Evolutionary conservation across 2,797 vertebrate genomes (phyloP), one percentile per base, ranked within the genome.

Genomic region (Tamandua tetradactyla): DNA sequence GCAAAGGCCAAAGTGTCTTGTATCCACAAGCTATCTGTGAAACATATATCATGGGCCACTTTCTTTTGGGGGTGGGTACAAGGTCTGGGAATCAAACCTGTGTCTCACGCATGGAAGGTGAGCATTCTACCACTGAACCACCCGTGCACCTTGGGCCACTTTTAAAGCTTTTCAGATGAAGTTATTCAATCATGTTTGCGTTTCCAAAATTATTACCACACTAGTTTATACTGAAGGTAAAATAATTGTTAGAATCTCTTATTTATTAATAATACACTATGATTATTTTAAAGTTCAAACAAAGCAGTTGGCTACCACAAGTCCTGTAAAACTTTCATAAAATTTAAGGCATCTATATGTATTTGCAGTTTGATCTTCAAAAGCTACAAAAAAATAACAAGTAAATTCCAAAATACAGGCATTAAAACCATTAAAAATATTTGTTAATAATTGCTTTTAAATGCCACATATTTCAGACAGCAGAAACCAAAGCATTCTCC

Each of bases 361-460:
- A 32, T 42, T 49, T 27, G 92, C 95, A 95, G 81, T 85, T 62
- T 47, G 88, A 91, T 79, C 94, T 90, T 81, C 57, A 81, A 66
- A 61, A 91, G 76, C 61, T 52, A 5, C 6, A 3, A 42, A 15
- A 92, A 15, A 59, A 66, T 27, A 69, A 59, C 49, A 84, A 47
- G 44, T n/a, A 79, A 95, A 66, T 78, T 18, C 17, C 55, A 78
- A 55, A 55, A 55, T 23, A 78, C 5, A 55, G 49, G 49, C 55
- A 49, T 78, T 55, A 78, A 7, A 35, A 78, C 30, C 20, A 37
- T 55, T 55, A 37, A 55, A 55, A 55, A 55, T 55, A 55, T 23
- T 55, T n/a, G 22, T 55, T 55, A 32, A 35, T 78, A 23, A 55
- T 55, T 55, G 55, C 22, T 55, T 55, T 55, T 55, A 55, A 22